A percentile compares a stretch with the other conserved stretches of the same genome.
Conservation (phyloP, 1,140 invertebrate species). For the Leptopilina clavipes region DNA sequence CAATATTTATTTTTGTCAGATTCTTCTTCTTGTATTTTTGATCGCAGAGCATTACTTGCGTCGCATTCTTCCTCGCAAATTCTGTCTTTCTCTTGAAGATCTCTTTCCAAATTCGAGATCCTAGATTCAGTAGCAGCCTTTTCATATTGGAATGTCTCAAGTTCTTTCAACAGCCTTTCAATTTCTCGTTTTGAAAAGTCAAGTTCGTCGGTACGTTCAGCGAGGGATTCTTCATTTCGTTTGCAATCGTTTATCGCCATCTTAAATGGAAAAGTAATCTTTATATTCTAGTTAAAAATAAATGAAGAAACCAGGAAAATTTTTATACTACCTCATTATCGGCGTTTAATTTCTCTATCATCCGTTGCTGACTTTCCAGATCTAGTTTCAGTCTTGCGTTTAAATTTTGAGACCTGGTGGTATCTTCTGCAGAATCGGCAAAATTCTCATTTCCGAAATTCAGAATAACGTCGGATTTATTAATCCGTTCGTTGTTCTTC, state of each 20-base stretch:
- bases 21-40: slow-evolving; percentile 59
- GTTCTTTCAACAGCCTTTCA: slow-evolving; percentile 58
- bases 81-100: slow-evolving; percentile 56
- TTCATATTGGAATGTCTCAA: slow-evolving; percentile 61
- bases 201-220: slow-evolving; percentile 49
- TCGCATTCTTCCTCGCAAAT: slow-evolving; percentile 52
- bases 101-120: slow-evolving; percentile 61
- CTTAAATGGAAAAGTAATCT: slow-evolving; percentile 51
- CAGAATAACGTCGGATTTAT: slow-evolving; percentile 5
- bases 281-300: background rate
- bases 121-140: slow-evolving; percentile 57
- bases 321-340: slow-evolving; percentile 57
- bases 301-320: slow-evolving; percentile 32
- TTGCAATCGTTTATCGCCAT: slow-evolving; percentile 48
- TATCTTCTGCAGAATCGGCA: slow-evolving; percentile 41
- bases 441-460: slow-evolving; percentile 21
- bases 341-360: slow-evolving; percentile 56
- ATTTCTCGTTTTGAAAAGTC: slow-evolving; percentile 58
- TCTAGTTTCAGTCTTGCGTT: slow-evolving; percentile 60
- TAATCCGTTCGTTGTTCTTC: background rate
- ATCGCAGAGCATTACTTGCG: slow-evolving; percentile 48
- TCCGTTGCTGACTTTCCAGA: slow-evolving; percentile 57
- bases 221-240: slow-evolving; percentile 42
- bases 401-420: slow-evolving; percentile 46
- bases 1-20: slow-evolving; percentile 59